Evolutionary conservation across 2,797 vertebrate genomes (phyloP), one percentile per base, ranked within the genome.

Genomic region (Hapalemur alaotrensis): DNA sequence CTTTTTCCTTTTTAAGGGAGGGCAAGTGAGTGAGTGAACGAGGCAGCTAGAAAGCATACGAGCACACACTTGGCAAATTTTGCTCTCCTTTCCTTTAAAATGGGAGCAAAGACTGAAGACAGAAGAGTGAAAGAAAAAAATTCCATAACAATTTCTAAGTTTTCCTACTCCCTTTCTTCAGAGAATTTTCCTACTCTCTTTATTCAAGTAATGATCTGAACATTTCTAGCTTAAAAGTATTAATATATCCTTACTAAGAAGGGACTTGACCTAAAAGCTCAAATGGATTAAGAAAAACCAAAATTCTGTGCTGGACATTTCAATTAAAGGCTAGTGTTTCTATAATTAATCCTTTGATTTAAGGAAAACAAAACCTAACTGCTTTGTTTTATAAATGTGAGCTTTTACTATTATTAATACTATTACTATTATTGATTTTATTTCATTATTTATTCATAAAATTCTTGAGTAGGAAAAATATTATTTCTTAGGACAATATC

Each of bases 351-450:
- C n/a, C 30, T 92, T 59, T 85, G 61, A 75, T 89, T 82, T 61
- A 75, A 84, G 43, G 18, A 89, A 96, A 95, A 57, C 4, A 85
- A 95, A 94, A 35, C 1, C 20, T 57, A 38, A 61, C 20, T 78
- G 48, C 12, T 88, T 61, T 93, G 35, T 59, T 81, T 65, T 52
- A 91, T 72, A 89, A 89, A 54, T 89, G 30, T 43, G 25, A 86
- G 46, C 7, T 89, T 63, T 30, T 89, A 43, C 0, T 70, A 63
- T 38, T 67, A 81, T 57, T 95, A 61, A 72, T 63, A 50, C 23
- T 93, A 50, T 38, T 69, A 30, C 57, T 89, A 73, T 48, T 90
- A 25, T 3, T 94, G 35, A 75, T 76, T 95, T 90, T 78, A 93
- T 46, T 87, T 83, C 52, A 87, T 30, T 90, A 79, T 67, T 86